Conservation (phyloP, 2,797 vertebrate species). For the Urocyon cinereoargenteus region DNA sequence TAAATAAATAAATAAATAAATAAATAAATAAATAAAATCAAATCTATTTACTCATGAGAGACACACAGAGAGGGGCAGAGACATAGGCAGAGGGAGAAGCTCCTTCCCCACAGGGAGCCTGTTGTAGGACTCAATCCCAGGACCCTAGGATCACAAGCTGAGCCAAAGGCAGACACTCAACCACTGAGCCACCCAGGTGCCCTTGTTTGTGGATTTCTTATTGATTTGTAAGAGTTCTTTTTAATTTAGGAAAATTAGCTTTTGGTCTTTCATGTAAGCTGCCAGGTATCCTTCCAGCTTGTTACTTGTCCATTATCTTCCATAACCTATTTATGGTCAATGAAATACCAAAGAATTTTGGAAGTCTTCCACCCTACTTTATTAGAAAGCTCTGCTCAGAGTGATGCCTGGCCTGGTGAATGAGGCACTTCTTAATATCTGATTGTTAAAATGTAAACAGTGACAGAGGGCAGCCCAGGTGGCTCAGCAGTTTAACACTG, state of each 20-base stretch:
- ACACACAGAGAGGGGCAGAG: no score
- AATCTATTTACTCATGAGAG: no score
- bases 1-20: no score
- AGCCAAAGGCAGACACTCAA: no score
- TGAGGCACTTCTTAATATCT: neutral
- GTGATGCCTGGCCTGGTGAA: neutral
- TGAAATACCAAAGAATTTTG: slow-evolving; percentile 21
- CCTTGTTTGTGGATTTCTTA: neutral
- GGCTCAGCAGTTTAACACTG: no score
- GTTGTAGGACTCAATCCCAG: no score
- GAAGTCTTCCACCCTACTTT: slow-evolving; percentile 2
- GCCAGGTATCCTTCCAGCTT: slow-evolving; percentile 17
- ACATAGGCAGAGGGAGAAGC: no score
- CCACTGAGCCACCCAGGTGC: no score
- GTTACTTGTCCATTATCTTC: neutral
- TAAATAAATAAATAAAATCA: no score
- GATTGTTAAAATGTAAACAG: slow-evolving; percentile 35
- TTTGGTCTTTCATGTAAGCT: slow-evolving; percentile 5
- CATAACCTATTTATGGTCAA: neutral
- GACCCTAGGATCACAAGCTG: no score
- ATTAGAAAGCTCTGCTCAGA: neutral
- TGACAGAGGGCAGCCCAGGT: neutral
- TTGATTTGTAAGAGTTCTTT: slow-evolving; percentile 22
- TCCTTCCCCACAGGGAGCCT: no score
- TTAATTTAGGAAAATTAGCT: neutral